Conservation (phyloP, 2,113 vertebrate genomes). For the Hepsetus odoe region DNA sequence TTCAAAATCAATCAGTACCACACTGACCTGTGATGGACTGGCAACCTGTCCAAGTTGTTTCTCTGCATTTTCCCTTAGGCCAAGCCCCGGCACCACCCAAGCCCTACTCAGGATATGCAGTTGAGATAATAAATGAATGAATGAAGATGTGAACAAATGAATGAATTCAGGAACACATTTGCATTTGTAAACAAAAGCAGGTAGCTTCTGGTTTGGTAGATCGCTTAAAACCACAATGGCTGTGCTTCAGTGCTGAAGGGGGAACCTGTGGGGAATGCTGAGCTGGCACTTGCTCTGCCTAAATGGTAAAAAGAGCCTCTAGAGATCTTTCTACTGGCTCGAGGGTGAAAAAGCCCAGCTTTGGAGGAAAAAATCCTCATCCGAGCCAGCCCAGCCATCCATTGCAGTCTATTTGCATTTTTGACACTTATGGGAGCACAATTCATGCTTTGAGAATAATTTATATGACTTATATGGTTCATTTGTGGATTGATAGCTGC, state of each 20-base stretch:
- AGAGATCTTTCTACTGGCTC: slow-evolving; percentile 13
- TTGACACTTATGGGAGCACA: slow-evolving; percentile 63
- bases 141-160: too few relatives aligned
- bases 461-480: slow-evolving; percentile 66
- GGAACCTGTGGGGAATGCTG: slow-evolving; percentile 8
- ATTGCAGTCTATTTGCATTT: slow-evolving; percentile 68
- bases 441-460: slow-evolving; percentile 58
- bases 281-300: slow-evolving; percentile 3
- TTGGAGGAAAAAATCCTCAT: slow-evolving; percentile 23
- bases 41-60: too few relatives aligned
- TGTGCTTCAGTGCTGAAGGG: slow-evolving; percentile 3
- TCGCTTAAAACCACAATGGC: neutral
- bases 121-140: too few relatives aligned
- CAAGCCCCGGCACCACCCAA: too few relatives aligned
- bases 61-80: too few relatives aligned
- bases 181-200: too few relatives aligned
- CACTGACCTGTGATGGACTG: too few relatives aligned
- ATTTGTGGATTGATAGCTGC: slow-evolving; percentile 73
- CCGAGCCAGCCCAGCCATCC: slow-evolving; percentile 48
- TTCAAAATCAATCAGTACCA: too few relatives aligned
- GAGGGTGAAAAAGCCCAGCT: neutral
- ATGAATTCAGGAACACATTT: neutral
- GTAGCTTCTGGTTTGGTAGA: too few relatives aligned
- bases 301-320: slow-evolving; percentile 31
- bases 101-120: too few relatives aligned